These are phyloP conservation scores for Endomychus coccineus DNA, from an alignment of 2,888 invertebrate species.

Conservation along the genomic window DNA sequence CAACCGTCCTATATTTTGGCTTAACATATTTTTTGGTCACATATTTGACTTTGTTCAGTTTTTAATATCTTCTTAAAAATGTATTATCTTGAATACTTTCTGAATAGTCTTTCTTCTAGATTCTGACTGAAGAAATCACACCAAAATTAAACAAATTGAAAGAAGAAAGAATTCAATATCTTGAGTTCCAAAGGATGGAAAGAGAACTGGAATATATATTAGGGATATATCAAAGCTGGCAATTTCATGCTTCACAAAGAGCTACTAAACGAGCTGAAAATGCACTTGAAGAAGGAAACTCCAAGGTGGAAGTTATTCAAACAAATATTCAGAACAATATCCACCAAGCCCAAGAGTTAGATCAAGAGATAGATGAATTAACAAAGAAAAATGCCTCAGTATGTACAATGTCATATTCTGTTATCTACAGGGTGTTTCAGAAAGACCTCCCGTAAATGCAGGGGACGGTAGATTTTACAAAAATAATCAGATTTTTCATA, in stretches of 20 bases:
- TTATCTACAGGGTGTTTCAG: too few species aligned
- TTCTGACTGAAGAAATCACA: conserved; percentile 78
- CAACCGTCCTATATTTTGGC: too few species aligned
- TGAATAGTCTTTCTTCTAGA: conserved; percentile 42
- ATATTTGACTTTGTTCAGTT: too few species aligned
- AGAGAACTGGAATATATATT: conserved; percentile 77
- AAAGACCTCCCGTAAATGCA: too few species aligned
- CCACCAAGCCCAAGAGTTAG: conserved; percentile 48
- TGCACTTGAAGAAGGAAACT: conserved; percentile 30
- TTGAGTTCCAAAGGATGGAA: conserved; percentile 80
- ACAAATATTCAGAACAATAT: conserved; percentile 50
- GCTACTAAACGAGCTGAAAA: conserved; percentile 27
- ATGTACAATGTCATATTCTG: too few species aligned
- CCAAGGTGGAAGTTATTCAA: conserved; percentile 33
- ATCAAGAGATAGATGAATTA: conserved; percentile 55
- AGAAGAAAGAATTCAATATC: conserved; percentile 74
- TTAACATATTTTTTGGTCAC: too few species aligned
- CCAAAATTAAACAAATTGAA: conserved; percentile 81
- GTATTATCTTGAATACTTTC: too few species aligned
- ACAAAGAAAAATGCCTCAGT: conserved; percentile 61
- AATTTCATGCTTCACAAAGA: conserved; percentile 48
- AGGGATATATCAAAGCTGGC: conserved; percentile 66
- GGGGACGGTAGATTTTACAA: too few species aligned
- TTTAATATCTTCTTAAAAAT: too few species aligned
- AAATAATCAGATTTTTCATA: too few species aligned